phyloP scores from a whole-genome alignment of 2,888 invertebrate species.

The Epirrita christyi region DNA sequence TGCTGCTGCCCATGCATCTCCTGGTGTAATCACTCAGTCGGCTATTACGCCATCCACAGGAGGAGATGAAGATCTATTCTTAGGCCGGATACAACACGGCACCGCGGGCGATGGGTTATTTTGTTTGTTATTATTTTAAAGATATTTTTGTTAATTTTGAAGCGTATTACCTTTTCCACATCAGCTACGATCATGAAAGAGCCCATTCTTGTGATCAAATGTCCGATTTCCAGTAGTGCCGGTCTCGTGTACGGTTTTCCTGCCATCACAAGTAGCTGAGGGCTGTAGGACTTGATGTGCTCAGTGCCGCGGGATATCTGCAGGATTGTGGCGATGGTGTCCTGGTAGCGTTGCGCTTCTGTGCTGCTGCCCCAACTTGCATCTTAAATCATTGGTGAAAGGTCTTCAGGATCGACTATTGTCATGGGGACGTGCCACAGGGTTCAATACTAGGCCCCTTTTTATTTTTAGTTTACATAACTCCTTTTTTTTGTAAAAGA shows the following conservation, averaged over 20 bases:
- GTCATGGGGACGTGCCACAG: too few species aligned
- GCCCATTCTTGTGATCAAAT: conserved; percentile 94
- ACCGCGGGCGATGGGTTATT: too few species aligned
- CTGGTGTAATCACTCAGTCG: too few species aligned
- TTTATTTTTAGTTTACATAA: too few species aligned
- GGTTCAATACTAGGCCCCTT: too few species aligned
- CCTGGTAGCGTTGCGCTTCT: conserved; percentile 93
- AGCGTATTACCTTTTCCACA: conserved; percentile 87
- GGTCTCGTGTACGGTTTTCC: conserved; percentile 93
- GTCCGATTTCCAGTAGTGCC: conserved; percentile 94
- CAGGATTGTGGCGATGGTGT: conserved; percentile 40
- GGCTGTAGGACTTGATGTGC: conserved; percentile 98
- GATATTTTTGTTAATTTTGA: background rate
- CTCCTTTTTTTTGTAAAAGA: too few species aligned
- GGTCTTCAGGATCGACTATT: too few species aligned
- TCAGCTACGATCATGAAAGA: conserved; percentile 96
- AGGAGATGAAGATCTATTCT: too few species aligned
- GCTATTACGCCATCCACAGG: too few species aligned
- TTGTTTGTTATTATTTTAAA: too few species aligned
- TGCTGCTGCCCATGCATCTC: too few species aligned
- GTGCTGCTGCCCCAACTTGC: conserved; percentile 99
- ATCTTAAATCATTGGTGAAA: conserved; percentile 81
- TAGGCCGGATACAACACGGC: too few species aligned
- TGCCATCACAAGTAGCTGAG: conserved; percentile 93
- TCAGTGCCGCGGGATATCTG: conserved; percentile 88